Conservation (phyloP, 2,888 invertebrate genomes). For the Meta bourneti region DNA sequence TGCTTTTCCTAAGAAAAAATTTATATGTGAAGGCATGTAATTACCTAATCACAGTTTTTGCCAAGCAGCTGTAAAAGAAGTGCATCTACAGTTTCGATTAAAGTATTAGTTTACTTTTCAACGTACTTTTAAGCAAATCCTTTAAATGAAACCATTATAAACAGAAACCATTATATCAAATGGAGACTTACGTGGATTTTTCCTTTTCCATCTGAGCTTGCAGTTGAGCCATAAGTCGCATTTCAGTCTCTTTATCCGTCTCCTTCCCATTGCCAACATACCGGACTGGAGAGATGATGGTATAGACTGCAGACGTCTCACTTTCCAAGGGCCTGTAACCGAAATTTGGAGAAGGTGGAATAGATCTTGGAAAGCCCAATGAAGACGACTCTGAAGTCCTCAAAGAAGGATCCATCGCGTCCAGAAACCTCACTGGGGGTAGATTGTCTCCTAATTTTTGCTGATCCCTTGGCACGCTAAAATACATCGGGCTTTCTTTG, state of each 20-base stretch:
- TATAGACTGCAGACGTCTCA: conserved; percentile 70
- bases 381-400: conserved; percentile 33
- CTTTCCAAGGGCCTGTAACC: conserved; percentile 71
- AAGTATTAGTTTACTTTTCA: no score
- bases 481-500: conserved; percentile 11
- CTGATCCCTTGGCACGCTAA: neutral
- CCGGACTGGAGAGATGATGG: conserved; percentile 65
- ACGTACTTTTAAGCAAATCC: no score
- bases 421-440: neutral
- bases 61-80: no score
- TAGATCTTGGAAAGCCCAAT: conserved; percentile 47
- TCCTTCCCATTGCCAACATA: conserved; percentile 30
- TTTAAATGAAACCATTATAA: neutral
- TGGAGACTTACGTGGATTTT: conserved; percentile 59
- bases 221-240: conserved; percentile 53
- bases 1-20: no score
- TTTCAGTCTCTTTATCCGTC: conserved; percentile 57
- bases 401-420: conserved; percentile 43
- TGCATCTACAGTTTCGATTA: no score
- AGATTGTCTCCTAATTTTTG: neutral
- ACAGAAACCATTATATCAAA: neutral
- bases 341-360: conserved; percentile 70
- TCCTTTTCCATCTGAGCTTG: conserved; percentile 65
- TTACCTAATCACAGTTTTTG: no score
- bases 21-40: no score